Percentiles rank a stretch among this genome's conserved stretches.
phyloP scores from a whole-genome alignment of 2,888 invertebrate genomes.

The Esperia sulphurella region DNA sequence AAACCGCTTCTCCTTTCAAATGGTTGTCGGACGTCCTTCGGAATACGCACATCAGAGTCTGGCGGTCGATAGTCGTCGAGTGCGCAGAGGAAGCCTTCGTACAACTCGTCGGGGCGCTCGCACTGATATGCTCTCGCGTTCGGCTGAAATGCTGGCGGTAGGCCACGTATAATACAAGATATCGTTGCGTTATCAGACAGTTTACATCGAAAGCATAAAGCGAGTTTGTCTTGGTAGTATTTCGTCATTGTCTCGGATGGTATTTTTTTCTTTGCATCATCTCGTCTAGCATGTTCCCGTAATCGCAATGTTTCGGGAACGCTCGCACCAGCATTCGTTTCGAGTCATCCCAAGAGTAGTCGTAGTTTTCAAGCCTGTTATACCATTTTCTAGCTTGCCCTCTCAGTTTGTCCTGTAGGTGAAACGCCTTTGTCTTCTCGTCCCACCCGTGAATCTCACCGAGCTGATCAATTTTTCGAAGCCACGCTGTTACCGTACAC shows the following conservation, averaged over 20 bases:
- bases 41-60: background rate
- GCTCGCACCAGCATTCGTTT: conserved; percentile 22
- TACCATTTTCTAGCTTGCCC: conserved; percentile 26
- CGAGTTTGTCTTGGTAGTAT: conserved; percentile 30
- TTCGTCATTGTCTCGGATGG: conserved; percentile 22
- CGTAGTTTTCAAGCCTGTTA: conserved; percentile 22
- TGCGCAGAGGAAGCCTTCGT: conserved; percentile 20
- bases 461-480: conserved; percentile 19
- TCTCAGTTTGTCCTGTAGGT: conserved; percentile 20
- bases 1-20: background rate
- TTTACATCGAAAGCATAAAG: conserved; percentile 27
- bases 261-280: conserved; percentile 20
- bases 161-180: conserved; percentile 25
- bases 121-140: conserved; percentile 26
- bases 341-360: conserved; percentile 26
- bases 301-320: conserved; percentile 25
- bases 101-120: conserved; percentile 19
- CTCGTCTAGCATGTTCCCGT: conserved; percentile 19
- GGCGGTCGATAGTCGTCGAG: conserved; percentile 18
- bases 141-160: conserved; percentile 19
- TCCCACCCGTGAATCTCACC: conserved; percentile 23
- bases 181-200: conserved; percentile 16
- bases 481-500: conserved; percentile 14
- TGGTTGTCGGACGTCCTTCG: background rate
- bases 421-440: conserved; percentile 18